phyloP scores from a whole-genome alignment of 2,113 vertebrate species.

The Turdus rufiventris region DNA sequence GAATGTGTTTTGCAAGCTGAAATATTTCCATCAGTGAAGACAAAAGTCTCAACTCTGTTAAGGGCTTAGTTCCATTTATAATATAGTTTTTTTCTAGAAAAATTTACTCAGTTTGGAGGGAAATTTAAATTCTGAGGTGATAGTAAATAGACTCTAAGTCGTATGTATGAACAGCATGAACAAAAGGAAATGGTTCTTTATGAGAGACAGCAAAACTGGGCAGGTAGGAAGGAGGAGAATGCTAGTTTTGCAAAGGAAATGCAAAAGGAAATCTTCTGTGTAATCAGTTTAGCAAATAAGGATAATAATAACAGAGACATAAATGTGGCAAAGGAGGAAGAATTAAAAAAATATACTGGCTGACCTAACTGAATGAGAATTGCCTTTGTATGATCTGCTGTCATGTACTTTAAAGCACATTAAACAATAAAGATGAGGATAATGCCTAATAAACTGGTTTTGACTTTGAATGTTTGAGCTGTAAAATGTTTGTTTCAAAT shows the following conservation, averaged over 20 bases:
- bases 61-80: conserved; percentile 20
- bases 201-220: background rate
- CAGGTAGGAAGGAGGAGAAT: background rate
- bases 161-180: background rate
- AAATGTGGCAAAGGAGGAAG: background rate
- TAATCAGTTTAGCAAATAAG: background rate
- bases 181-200: conserved; percentile 28
- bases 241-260: background rate
- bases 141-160: conserved; percentile 1
- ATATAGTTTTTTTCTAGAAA: conserved; percentile 9
- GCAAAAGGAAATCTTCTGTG: background rate
- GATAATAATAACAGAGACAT: background rate
- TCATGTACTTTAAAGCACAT: background rate
- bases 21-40: background rate
- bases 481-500: conserved; percentile 23
- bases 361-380: background rate
- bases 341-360: background rate
- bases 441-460: background rate
- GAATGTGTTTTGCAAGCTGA: background rate
- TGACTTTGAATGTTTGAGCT: background rate
- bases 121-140: conserved; percentile 47
- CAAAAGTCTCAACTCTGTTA: background rate
- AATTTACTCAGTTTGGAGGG: background rate
- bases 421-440: background rate
- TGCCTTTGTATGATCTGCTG: background rate